These are phyloP conservation scores for Philhelius pedissequus DNA, from an alignment of 2,888 invertebrate genomes.

Conservation along the genomic window DNA sequence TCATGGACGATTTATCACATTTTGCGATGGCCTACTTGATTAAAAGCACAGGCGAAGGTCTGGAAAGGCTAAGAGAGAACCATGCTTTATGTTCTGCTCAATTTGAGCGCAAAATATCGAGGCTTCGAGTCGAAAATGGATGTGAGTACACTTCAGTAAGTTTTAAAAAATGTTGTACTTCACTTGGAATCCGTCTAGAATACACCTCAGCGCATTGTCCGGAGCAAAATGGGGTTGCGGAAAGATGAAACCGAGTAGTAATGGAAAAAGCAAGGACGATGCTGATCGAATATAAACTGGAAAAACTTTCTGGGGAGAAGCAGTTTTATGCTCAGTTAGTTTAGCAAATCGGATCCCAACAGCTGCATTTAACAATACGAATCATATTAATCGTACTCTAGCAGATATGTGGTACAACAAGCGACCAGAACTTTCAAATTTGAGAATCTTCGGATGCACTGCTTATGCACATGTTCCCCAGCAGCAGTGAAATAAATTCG, in stretches of 20 bases:
- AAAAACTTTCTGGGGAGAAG: neutral
- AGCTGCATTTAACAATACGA: too few relatives aligned
- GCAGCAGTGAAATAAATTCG: too few relatives aligned
- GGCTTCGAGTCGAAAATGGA: too few relatives aligned
- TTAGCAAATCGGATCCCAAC: neutral
- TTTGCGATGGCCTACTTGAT: conserved; percentile 2
- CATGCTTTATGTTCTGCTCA: too few relatives aligned
- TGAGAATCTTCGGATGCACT: too few relatives aligned
- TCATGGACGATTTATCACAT: conserved; percentile 64
- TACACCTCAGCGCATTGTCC: neutral
- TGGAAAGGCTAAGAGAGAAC: too few relatives aligned
- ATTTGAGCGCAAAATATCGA: too few relatives aligned
- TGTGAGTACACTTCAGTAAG: neutral
- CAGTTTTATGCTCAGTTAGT: neutral
- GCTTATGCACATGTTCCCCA: too few relatives aligned
- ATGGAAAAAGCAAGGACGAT: neutral
- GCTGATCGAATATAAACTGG: neutral
- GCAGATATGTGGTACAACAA: too few relatives aligned
- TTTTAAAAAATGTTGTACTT: neutral
- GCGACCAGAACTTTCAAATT: too few relatives aligned
- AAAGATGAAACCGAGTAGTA: neutral
- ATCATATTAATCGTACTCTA: too few relatives aligned
- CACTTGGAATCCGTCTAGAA: neutral
- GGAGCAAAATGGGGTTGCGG: neutral
- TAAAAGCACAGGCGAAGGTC: neutral